Evolutionary conservation across 2,797 vertebrate genomes (phyloP).

Genomic region (Ctenopoma multispine): DNA sequence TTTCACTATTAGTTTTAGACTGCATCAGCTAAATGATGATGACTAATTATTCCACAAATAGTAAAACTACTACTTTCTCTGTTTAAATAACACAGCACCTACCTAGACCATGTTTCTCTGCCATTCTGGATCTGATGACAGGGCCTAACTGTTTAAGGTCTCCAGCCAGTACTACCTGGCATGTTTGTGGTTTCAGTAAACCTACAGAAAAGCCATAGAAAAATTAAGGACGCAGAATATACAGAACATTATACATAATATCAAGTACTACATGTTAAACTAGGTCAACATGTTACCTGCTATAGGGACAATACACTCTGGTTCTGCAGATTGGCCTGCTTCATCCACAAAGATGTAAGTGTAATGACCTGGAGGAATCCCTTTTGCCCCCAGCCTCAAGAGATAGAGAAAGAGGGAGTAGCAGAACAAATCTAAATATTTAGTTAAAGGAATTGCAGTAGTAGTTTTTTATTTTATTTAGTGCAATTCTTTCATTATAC

Average conservation of each 20-base stretch:
- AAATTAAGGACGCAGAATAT: not conserved
- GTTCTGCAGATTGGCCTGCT: conserved; percentile 90
- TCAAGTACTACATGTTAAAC: not conserved
- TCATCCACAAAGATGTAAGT: conserved; percentile 95
- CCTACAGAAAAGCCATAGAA: conserved; percentile 45
- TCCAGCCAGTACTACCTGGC: conserved; percentile 92
- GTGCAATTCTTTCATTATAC: too few relatives aligned
- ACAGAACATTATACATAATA: not conserved
- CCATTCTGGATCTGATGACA: conserved; percentile 85
- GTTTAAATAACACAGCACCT: conserved; percentile 47
- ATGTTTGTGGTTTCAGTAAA: conserved; percentile 63
- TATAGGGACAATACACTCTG: conserved; percentile 86
- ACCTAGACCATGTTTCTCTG: conserved; percentile 85
- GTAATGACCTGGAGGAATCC: conserved; percentile 86
- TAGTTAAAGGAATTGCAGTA: not conserved
- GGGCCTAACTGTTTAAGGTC: conserved; percentile 96
- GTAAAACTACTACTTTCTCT: not conserved
- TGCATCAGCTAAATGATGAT: not conserved
- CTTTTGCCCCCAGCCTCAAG: conserved; percentile 86
- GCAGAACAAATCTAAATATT: not conserved
- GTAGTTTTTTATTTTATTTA: not conserved
- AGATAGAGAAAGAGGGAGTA: conserved; percentile 7
- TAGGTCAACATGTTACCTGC: conserved; percentile 81
- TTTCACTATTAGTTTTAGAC: not conserved
- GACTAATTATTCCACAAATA: not conserved